Percentiles rank a stretch among this genome's conserved stretches.
phyloP scores from a whole-genome alignment of 2,888 invertebrate species.

The Baccha elongata region DNA sequence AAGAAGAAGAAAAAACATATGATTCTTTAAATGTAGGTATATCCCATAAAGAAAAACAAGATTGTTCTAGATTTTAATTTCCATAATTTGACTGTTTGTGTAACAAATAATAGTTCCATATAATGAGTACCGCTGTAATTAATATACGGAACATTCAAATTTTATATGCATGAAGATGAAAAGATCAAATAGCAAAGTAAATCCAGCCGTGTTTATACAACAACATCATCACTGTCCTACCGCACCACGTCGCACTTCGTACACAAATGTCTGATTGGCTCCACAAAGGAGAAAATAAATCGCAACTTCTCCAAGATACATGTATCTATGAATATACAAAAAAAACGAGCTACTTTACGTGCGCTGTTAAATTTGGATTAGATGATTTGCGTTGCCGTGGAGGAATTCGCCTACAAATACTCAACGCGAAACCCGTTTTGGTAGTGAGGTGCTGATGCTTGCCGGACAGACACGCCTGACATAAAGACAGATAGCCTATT shows the following conservation, averaged over 20 bases:
- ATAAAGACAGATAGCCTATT: slow-evolving; percentile 67
- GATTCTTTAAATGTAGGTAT: too few species aligned
- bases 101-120: too few species aligned
- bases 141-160: too few species aligned
- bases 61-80: too few species aligned
- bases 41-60: too few species aligned
- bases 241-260: slow-evolving; percentile 38
- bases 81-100: too few species aligned
- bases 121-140: too few species aligned
- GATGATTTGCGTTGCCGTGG: slow-evolving; percentile 73
- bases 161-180: too few species aligned
- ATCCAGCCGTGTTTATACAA: not conserved
- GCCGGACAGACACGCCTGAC: slow-evolving; percentile 54
- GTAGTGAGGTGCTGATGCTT: slow-evolving; percentile 12
- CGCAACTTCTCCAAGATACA: slow-evolving; percentile 60
- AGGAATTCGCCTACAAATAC: slow-evolving; percentile 72
- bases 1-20: too few species aligned
- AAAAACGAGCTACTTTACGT: slow-evolving; percentile 73
- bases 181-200: too few species aligned
- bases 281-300: slow-evolving; percentile 61
- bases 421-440: slow-evolving; percentile 54
- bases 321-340: slow-evolving; percentile 64
- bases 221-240: slow-evolving; percentile 39
- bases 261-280: slow-evolving; percentile 68
- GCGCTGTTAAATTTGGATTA: slow-evolving; percentile 73